Base-by-base conservation (phyloP, 1,140 invertebrate genomes). In the Tetranychus urticae region DNA sequence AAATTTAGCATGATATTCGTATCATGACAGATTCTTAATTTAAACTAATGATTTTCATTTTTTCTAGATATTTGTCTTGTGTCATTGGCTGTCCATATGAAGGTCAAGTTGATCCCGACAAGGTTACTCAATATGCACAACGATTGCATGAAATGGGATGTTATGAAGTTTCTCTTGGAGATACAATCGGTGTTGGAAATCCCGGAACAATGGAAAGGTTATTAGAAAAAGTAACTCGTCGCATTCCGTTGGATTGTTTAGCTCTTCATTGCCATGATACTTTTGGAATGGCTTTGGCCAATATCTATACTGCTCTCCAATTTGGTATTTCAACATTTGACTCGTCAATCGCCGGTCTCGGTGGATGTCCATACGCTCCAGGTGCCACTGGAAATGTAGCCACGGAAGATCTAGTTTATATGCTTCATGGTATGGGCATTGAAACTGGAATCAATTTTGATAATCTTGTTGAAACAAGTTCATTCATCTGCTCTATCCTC, bases 211-310 rank as follows among this genome's bases (percentile, higher is more conserved):
- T 96, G 64, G 75, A 78, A 34, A 69, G 70, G 33, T 79, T 98
- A 74, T 69, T 98, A 36, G 73, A 81, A 46, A 85, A 87, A 69
- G 80, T 97, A 0, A 69, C 80, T 3, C 72, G 75, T 33, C 61
- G 66, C 13, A 75, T 84, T 1, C 79, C 82, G 0, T 71, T 78
- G 8, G 74, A 86, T 46, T 74, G 81, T 67, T 74, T 97, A 48
- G 93, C 92, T 0, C 79, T 97, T 14, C 94, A 99, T 71, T 97
- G 90, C 70, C 94, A 99, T 69, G 90, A 99, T 70, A 98, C 94
- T 0, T 97, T 96, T 71, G 94, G 93, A 1, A 93, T 97, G 74
- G 93, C 90, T 0, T 69, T 99, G 46, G 81, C 83, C 2, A 99
- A 98, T 73, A 85, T 97, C 66, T 77, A 90, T 3, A 81, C 83